These are phyloP conservation scores for Rhamphomyia laevipes DNA, from an alignment of 2,888 invertebrate genomes.

Conservation along the genomic window DNA sequence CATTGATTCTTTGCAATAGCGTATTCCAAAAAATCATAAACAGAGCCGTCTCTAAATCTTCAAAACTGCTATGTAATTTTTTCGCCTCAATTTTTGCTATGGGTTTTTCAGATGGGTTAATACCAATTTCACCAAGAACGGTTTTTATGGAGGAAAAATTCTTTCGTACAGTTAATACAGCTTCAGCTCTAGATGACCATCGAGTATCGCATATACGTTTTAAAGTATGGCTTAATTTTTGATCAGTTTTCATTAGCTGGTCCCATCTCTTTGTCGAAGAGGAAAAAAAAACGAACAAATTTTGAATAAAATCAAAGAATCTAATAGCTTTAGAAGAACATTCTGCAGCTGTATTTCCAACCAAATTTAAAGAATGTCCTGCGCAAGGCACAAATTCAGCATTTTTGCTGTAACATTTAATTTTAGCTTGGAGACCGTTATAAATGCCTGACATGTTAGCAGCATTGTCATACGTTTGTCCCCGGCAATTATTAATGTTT, in stretches of 20 bases:
- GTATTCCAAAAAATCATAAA: not conserved
- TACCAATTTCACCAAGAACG: not conserved
- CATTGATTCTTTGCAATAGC: not conserved
- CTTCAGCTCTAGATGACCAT: not conserved
- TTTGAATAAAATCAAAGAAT: not conserved
- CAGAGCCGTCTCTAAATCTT: not conserved
- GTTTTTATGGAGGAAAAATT: not conserved
- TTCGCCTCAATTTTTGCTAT: not conserved
- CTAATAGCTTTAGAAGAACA: not conserved
- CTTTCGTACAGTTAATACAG: not conserved
- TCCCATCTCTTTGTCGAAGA: not conserved
- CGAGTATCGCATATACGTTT: not conserved
- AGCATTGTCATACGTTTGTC: conserved; percentile 7
- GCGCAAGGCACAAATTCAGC: not conserved
- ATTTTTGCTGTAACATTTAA: not conserved
- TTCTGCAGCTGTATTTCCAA: not conserved
- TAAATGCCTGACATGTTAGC: conserved; percentile 6
- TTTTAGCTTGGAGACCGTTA: conserved; percentile 2
- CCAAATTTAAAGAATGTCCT: conserved; percentile 1
- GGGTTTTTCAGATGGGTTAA: not conserved
- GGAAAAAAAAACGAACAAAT: conserved; percentile 1
- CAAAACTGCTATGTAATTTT: not conserved
- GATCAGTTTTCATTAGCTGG: not conserved
- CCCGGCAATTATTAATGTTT: conserved; percentile 2
- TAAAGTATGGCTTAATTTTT: not conserved